Conservation (phyloP, 2,113 vertebrate species). For the Myrmecophaga tridactyla region DNA sequence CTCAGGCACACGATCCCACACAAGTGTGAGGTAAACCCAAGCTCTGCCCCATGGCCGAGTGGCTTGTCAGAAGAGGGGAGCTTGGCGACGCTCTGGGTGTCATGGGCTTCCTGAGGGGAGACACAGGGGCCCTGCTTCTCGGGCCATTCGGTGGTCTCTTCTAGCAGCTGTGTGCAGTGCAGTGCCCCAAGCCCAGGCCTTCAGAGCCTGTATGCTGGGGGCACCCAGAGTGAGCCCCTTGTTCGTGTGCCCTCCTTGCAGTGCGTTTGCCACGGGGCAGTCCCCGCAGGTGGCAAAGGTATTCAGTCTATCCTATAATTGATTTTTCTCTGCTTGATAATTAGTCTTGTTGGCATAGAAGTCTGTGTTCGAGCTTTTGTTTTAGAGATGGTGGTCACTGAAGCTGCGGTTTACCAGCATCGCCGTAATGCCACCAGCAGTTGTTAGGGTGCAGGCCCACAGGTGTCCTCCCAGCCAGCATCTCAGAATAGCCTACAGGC, state of each 20-base stretch:
- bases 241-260: not conserved
- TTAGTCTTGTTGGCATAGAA: not conserved
- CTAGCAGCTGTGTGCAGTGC: accelerated
- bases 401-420: not conserved
- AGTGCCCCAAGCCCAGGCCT: no score
- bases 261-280: not conserved
- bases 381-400: not conserved
- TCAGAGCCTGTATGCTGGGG: not conserved
- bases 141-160: accelerated
- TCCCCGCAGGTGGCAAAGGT: not conserved
- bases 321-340: not conserved
- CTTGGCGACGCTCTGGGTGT: not conserved
- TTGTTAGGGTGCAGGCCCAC: no score
- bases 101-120: not conserved
- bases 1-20: not conserved
- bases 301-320: no score
- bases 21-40: not conserved
- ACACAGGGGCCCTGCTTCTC: not conserved
- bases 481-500: accelerated
- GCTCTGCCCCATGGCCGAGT: not conserved
- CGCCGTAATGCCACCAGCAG: no score
- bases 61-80: not conserved
- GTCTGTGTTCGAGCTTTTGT: not conserved
- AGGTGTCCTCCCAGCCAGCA: not conserved
- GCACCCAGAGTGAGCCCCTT: no score